Evolutionary conservation across 2,888 invertebrate genomes (phyloP).

Genomic region (Myathropa florea): DNA sequence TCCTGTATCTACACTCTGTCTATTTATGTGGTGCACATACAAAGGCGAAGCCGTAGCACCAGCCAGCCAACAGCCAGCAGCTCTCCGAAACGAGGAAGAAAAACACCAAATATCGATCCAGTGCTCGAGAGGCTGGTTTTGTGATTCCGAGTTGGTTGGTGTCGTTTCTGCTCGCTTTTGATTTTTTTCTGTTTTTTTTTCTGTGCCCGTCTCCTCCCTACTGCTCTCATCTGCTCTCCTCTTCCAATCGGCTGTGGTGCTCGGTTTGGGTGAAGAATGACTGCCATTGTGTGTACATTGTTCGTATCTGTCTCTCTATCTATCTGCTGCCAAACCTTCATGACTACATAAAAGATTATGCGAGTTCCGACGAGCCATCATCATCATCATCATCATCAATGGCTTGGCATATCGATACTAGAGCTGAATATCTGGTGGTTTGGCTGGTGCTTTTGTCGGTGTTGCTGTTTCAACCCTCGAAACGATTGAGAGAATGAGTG

Average conservation of each 20-base stretch:
- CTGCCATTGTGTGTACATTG: conserved; percentile 31
- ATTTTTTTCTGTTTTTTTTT: conserved; percentile 7
- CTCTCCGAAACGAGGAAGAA: conserved; percentile 42
- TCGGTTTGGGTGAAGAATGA: conserved; percentile 31
- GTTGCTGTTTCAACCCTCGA: not conserved
- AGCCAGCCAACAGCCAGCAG: conserved; percentile 20
- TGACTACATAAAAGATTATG: conserved; percentile 38
- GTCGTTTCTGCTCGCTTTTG: not conserved
- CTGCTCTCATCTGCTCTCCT: not conserved
- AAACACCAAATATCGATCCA: conserved; percentile 62
- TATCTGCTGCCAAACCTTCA: conserved; percentile 8
- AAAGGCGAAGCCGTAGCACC: conserved; percentile 20
- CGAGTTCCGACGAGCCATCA: conserved; percentile 10
- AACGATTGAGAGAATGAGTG: not conserved
- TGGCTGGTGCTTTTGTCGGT: not conserved
- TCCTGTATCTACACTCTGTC: conserved; percentile 40
- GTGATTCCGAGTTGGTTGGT: conserved; percentile 21
- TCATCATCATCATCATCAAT: not conserved
- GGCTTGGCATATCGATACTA: conserved; percentile 15
- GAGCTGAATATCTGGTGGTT: conserved; percentile 3
- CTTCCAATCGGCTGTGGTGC: not conserved
- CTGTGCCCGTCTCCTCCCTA: not conserved
- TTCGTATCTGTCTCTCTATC: not conserved
- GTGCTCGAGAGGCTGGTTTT: conserved; percentile 52
- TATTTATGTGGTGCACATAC: conserved; percentile 33